A percentile compares a stretch with the other conserved stretches of the same genome.
phyloP scores from a whole-genome alignment of 2,888 invertebrate species.

The Cheilosia pagana region DNA sequence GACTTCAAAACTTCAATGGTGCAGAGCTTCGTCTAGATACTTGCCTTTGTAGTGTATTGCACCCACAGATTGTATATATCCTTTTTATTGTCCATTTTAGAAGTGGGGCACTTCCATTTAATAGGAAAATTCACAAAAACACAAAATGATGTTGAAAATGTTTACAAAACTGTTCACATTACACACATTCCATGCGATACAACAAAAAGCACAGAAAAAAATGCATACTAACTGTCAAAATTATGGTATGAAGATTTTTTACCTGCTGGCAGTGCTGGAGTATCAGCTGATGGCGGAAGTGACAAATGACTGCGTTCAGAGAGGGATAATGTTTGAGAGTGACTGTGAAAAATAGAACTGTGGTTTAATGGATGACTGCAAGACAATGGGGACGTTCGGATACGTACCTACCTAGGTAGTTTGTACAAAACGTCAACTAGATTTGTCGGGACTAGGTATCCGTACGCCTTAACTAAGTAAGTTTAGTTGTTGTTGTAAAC shows the following conservation, averaged over 20 bases:
- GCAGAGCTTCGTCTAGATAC: neutral
- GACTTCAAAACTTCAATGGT: no score
- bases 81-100: conserved; percentile 82
- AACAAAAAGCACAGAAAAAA: conserved; percentile 33
- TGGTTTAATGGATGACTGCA: neutral
- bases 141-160: conserved; percentile 59
- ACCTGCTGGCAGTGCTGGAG: conserved; percentile 32
- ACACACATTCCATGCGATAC: conserved; percentile 66
- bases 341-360: neutral
- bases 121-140: conserved; percentile 37
- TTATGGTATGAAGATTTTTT: neutral
- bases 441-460: no score
- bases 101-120: conserved; percentile 56
- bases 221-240: conserved; percentile 59
- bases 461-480: no score
- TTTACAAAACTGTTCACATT: conserved; percentile 74
- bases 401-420: no score
- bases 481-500: no score
- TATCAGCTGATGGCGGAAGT: conserved; percentile 53
- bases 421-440: no score
- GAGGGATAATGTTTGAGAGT: conserved; percentile 4
- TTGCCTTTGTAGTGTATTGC: conserved; percentile 85
- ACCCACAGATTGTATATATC: conserved; percentile 85
- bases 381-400: no score
- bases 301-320: conserved; percentile 38